These are phyloP conservation scores for Lipophrys pholis DNA, from an alignment of 2,113 vertebrate species.

Conservation along the genomic window DNA sequence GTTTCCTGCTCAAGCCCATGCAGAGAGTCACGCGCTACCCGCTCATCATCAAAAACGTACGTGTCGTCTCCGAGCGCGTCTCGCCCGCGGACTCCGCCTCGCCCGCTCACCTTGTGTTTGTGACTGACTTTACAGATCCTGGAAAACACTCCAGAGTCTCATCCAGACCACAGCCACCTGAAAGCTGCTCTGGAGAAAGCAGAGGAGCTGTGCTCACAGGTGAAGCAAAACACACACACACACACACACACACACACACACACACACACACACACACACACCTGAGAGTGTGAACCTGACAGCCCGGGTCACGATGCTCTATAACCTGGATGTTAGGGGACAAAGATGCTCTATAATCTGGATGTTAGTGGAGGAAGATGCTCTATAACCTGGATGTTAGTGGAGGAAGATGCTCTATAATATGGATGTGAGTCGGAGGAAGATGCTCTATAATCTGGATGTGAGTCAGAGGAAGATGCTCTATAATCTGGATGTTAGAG, in stretches of 20 bases:
- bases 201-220: slow-evolving; percentile 96
- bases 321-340: too few relatives aligned
- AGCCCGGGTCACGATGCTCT: too few relatives aligned
- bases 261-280: too few relatives aligned
- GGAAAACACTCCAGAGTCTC: slow-evolving; percentile 96
- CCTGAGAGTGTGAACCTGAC: too few relatives aligned
- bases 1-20: slow-evolving; percentile 99
- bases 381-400: too few relatives aligned
- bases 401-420: too few relatives aligned
- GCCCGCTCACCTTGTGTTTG: neutral
- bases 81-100: neutral
- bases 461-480: too few relatives aligned
- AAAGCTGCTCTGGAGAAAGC: slow-evolving; percentile 96
- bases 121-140: slow-evolving; percentile 85
- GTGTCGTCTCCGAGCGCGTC: slow-evolving; percentile 39
- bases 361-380: too few relatives aligned
- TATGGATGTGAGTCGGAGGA: too few relatives aligned
- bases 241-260: too few relatives aligned
- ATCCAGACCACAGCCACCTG: slow-evolving; percentile 96
- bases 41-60: slow-evolving; percentile 98
- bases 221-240: slow-evolving; percentile 6
- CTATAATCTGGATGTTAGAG: neutral
- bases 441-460: too few relatives aligned
- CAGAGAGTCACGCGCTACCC: slow-evolving; percentile 98
- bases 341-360: too few relatives aligned